Base-by-base conservation (phyloP, 2,888 invertebrate genomes). In the Pyrrhia umbra region DNA sequence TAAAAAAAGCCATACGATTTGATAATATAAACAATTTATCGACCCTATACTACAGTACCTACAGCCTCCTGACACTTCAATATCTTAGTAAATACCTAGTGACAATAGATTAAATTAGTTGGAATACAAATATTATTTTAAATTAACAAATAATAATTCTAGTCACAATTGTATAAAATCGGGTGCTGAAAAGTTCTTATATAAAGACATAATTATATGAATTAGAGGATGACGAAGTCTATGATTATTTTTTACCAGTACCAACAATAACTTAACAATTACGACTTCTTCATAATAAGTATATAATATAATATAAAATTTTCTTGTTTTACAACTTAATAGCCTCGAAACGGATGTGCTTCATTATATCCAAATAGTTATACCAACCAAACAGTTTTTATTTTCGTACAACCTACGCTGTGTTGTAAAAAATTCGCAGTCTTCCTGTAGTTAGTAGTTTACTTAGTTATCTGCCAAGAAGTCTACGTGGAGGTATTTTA, bases 241-340 rank as follows among this genome's bases (percentile, higher is more conserved):
- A 27, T 21, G 52, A 27, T 47, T 62, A 42, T 68, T 69, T 74
- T 79, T 74, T 70, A 57, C 52, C 58, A 40, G 25, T 8, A 40
- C 40, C 39, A 68, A 61, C 55, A 72, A 64, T 68, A 77, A 71
- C 70, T 77, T 30, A 73, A 77, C 71, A 75, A 79, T 81, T 77
- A 80, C n/a, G n/a, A n/a, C 77, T 63, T 39, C 54, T 64, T 54
- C 58, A 47, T 61, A 79, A 74, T 74, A 72, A 68, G 71, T 76
- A 71, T 62, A 58, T 74, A 73, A 80, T 70, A 56, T 70, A 72
- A 49, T 70, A 51, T 55, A 34, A n/a, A 69, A 70, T 78, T 82
- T 82, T 79, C 81, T 84, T 75, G 79, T 82, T 77, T 81, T 75
- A 81, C 63, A 78, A 79, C 73, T 62, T 82, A 80, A 83, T 83